These are phyloP conservation scores for Lissocephala sabroskyi DNA, from an alignment of 2,888 invertebrate genomes.

Conservation along the genomic window DNA sequence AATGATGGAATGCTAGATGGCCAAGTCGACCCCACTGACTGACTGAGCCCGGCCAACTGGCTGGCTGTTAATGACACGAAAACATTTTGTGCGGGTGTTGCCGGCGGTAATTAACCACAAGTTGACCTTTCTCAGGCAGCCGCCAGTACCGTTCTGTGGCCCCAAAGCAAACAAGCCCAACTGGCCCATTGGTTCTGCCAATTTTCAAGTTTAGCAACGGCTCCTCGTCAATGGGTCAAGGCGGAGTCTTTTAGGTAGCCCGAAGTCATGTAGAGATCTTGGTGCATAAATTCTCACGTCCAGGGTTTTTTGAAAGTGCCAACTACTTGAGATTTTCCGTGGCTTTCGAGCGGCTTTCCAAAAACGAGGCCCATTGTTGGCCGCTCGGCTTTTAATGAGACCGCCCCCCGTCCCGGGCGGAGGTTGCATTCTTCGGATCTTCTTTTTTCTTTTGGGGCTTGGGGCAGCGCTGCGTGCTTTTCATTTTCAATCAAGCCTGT, in stretches of 20 bases:
- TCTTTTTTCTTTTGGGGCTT: constrained; percentile 28
- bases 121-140: constrained; percentile 39
- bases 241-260: too few species aligned
- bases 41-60: too few species aligned
- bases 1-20: constrained; percentile 48
- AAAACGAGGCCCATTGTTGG: constrained; percentile 21
- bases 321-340: constrained; percentile 52
- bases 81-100: constrained; percentile 25
- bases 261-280: neutral
- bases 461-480: constrained; percentile 39
- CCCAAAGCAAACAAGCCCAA: constrained; percentile 25
- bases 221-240: too few species aligned
- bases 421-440: constrained; percentile 17
- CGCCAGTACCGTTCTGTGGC: too few species aligned
- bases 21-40: neutral
- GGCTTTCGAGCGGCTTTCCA: constrained; percentile 39
- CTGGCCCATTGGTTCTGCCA: constrained; percentile 27
- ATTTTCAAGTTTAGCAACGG: constrained; percentile 17
- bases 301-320: constrained; percentile 51
- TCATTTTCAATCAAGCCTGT: constrained; percentile 66
- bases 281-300: constrained; percentile 40
- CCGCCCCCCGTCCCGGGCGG: too few species aligned
- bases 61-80: constrained; percentile 29
- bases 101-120: constrained; percentile 42
- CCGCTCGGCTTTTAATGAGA: constrained; percentile 26